Percentiles rank a stretch among this genome's conserved stretches.
Evolutionary conservation across 2,113 vertebrate genomes (phyloP).

Genomic region (Pagrus major): DNA sequence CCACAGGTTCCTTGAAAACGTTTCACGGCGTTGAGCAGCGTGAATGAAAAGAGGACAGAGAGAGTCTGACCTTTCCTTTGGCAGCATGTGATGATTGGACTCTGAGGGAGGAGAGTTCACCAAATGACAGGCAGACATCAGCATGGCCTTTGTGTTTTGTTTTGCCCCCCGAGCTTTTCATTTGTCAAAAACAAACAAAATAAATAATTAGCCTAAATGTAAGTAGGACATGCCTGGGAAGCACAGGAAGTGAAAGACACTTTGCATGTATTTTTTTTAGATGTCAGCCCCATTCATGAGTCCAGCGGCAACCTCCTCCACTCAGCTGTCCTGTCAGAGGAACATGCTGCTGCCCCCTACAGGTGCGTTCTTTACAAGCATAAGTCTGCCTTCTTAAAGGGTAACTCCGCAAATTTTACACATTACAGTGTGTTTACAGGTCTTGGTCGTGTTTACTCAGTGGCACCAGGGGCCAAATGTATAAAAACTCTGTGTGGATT

Average conservation of each 20-base stretch:
- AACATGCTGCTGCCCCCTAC: constrained; percentile 5
- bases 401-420: too few species aligned
- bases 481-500: too few species aligned
- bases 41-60: neutral
- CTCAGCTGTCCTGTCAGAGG: neutral
- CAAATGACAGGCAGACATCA: neutral
- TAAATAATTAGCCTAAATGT: too few species aligned
- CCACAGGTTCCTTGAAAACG: accelerated
- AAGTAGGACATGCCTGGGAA: neutral
- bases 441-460: too few species aligned
- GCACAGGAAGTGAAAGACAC: neutral
- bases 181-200: neutral
- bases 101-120: constrained; percentile 23
- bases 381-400: too few species aligned
- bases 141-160: neutral
- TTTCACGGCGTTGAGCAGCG: neutral
- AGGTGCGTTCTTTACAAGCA: neutral
- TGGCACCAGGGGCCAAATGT: too few species aligned
- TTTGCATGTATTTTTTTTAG: neutral
- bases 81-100: neutral
- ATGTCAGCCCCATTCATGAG: too few species aligned
- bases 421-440: too few species aligned
- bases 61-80: neutral
- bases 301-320: neutral
- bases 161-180: neutral